Conservation (phyloP, 2,113 vertebrate species). For the Eolophus roseicapilla region DNA sequence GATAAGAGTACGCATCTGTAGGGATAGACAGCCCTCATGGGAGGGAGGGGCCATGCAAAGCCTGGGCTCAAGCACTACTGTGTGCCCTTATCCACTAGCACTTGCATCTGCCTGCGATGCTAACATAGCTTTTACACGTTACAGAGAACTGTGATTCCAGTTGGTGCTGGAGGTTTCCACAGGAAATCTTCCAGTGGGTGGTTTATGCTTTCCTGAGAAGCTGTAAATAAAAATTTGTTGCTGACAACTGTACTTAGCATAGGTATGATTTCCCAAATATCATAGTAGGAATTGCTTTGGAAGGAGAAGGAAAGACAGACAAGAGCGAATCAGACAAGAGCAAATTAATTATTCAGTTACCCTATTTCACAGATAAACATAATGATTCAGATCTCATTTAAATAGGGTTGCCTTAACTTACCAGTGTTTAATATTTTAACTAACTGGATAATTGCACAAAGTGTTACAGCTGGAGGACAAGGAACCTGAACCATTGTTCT, state of each 20-base stretch:
- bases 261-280: background rate
- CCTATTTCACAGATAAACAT: background rate
- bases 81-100: background rate
- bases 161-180: background rate
- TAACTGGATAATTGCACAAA: background rate
- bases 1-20: background rate
- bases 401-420: background rate
- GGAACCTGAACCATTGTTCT: background rate
- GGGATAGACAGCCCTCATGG: background rate
- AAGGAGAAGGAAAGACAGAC: background rate
- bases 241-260: background rate
- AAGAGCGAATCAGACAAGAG: background rate
- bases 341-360: background rate
- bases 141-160: background rate
- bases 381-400: background rate
- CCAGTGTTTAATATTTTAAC: background rate
- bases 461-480: background rate
- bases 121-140: background rate
- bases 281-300: background rate
- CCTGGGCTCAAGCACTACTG: background rate
- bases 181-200: background rate
- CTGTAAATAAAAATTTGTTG: background rate
- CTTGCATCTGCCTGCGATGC: fast-evolving
- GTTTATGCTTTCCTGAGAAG: background rate
- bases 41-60: background rate